Evolutionary conservation across 2,113 vertebrate species (phyloP), one percentile per base, ranked within the genome.

Genomic region (Mystacornis crossleyi): DNA sequence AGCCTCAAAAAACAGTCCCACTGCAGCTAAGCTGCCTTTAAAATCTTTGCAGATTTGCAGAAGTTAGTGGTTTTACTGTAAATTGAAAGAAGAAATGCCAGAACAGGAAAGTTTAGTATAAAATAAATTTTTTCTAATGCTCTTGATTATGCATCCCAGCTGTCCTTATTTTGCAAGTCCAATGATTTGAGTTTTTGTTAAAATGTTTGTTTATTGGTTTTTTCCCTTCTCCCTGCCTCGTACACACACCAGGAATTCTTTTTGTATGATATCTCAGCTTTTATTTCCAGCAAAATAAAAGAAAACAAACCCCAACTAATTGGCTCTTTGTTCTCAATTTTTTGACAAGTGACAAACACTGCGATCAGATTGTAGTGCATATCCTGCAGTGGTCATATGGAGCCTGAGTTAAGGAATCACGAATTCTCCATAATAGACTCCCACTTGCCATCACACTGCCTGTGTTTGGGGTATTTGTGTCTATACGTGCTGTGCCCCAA

Each of bases 341-440:
- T 95, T 94, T 97, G 95, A 97, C 95, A 96, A 96, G 93, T 96
- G 92, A 96, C 90, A 95, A 96, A 95, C 94, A 88, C 67, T 89
- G 95, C 81, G 95, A 96, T 96, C 93, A 93, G 67, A 93, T 40
- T 93, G 79, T 86, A 71, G 86, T 67, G 88, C 67, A 8, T 92
- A 95, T 91, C 88, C 82, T 96, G 96, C 93, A 96, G 95, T 18
- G 20, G 85, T 94, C 92, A 8, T 83, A 90, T 84, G 92, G 88
- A 93, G 95, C 69, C 75, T 24, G 60, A 89, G 67, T 45, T 67
- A 78, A 36, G 60, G 86, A 96, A 74, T 86, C 16, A 2, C 5
- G 2, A 64, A 81, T 94, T 86, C 82, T 73, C 72, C 14, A 0
- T 83, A 64, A 92, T 8, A 81, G 40, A 64, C 75, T 91, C 57